A percentile compares a stretch with the other conserved stretches of the same genome.
Conservation (phyloP, 2,113 vertebrate species). For the Anser cygnoides region DNA sequence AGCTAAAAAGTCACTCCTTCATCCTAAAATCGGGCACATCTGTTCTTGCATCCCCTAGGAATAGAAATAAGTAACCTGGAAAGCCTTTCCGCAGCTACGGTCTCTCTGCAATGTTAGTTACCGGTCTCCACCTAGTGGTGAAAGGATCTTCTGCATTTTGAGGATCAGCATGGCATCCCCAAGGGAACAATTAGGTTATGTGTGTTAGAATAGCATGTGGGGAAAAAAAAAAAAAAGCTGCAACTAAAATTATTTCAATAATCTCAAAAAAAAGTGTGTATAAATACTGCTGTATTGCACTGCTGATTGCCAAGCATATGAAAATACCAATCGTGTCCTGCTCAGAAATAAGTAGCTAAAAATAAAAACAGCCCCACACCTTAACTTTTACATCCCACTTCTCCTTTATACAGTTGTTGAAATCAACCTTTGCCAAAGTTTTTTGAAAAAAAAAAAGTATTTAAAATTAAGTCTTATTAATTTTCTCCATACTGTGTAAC, state of each 20-base stretch:
- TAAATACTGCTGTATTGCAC: not conserved
- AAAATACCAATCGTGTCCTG: not conserved
- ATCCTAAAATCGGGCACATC: not conserved
- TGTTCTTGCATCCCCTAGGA: not conserved
- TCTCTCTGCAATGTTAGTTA: not conserved
- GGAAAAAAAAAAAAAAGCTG: not conserved
- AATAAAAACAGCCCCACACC: not conserved
- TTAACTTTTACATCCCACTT: not conserved
- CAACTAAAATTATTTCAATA: not conserved
- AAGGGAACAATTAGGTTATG: not conserved
- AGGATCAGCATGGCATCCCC: not conserved
- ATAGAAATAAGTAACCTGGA: not conserved
- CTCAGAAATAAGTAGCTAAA: not conserved
- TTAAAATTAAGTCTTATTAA: not conserved
- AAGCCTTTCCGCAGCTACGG: not conserved
- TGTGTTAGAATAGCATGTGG: not conserved
- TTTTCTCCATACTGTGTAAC: not conserved
- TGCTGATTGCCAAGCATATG: too few species aligned
- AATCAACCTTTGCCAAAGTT: not conserved
- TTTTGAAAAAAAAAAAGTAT: not conserved
- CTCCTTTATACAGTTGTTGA: not conserved
- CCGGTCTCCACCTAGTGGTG: slow-evolving; percentile 64
- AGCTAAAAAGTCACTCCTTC: not conserved
- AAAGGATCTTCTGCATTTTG: not conserved
- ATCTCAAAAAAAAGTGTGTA: not conserved